Evolutionary conservation across 2,797 vertebrate species (phyloP).

Genomic region (Oreochromis grahami): DNA sequence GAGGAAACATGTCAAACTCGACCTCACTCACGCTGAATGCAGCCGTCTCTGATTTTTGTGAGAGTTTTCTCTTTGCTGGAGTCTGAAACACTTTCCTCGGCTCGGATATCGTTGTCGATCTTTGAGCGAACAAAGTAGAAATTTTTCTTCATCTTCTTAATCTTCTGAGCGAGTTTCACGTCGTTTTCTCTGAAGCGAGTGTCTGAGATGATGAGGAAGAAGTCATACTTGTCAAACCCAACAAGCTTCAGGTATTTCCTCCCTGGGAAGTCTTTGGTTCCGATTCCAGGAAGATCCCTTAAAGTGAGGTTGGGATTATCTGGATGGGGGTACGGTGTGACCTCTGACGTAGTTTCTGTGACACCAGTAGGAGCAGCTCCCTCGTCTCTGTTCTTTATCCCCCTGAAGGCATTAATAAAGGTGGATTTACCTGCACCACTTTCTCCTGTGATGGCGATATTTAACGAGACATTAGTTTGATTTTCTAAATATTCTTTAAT

Average conservation of each 20-base stretch:
- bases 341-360: rapidly evolving
- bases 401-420: not conserved
- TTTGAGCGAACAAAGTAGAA: not conserved
- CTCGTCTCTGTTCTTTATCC: not conserved
- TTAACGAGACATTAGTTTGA: rapidly evolving
- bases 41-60: not conserved
- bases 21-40: rapidly evolving
- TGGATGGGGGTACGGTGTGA: not conserved
- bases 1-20: not conserved
- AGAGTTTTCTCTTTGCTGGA: not conserved
- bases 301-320: not conserved
- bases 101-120: not conserved
- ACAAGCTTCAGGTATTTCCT: not conserved
- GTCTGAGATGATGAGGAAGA: not conserved
- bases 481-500: not conserved
- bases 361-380: not conserved
- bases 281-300: not conserved
- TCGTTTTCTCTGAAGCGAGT: not conserved
- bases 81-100: not conserved
- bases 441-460: not conserved
- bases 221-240: not conserved
- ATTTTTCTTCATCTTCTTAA: not conserved
- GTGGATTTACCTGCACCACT: not conserved
- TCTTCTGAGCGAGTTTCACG: not conserved
- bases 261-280: not conserved